Evolutionary conservation across 2,113 vertebrate genomes (phyloP).

Genomic region (Cebidichthys violaceus): DNA sequence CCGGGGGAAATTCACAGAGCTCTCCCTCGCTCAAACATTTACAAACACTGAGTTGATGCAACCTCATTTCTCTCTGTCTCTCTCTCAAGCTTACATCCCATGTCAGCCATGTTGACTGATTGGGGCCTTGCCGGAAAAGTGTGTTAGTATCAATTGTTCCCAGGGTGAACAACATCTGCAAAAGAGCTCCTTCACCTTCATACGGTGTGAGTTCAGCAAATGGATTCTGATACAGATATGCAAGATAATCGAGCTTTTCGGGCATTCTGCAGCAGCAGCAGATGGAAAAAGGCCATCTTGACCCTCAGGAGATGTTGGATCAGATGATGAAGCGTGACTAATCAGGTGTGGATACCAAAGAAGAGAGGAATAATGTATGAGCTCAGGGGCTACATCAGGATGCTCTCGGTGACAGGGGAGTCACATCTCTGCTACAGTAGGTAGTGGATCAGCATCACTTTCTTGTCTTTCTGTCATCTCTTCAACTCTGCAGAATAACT

Average conservation of each 20-base stretch:
- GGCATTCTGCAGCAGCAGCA: constrained; percentile 5
- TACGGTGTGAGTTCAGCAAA: constrained; percentile 35
- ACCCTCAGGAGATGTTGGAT: constrained; percentile 16
- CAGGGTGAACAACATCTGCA: constrained; percentile 26
- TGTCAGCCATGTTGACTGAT: constrained; percentile 37
- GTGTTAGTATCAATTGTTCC: constrained; percentile 50
- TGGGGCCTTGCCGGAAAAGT: constrained; percentile 40
- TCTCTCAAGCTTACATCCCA: constrained; percentile 43
- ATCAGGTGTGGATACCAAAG: constrained; percentile 41
- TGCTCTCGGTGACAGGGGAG: not conserved
- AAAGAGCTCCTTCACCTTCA: constrained; percentile 40
- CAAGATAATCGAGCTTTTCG: constrained; percentile 35
- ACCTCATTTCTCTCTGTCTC: constrained; percentile 3
- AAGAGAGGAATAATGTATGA: constrained; percentile 18
- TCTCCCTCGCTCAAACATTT: constrained; percentile 61
- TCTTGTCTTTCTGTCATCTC: constrained; percentile 11
- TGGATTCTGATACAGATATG: constrained; percentile 18
- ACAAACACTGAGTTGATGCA: constrained; percentile 56
- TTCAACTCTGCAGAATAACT: constrained; percentile 21
- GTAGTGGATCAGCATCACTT: constrained; percentile 1
- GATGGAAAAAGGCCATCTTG: constrained; percentile 5
- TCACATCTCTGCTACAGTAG: not conserved
- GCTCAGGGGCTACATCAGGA: constrained; percentile 21
- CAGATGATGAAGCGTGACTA: constrained; percentile 49
- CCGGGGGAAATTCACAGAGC: constrained; percentile 47